Percentiles rank a stretch among this genome's conserved stretches.
Conservation (phyloP, 1,140 invertebrate species). For the Pteromalus puparum region DNA sequence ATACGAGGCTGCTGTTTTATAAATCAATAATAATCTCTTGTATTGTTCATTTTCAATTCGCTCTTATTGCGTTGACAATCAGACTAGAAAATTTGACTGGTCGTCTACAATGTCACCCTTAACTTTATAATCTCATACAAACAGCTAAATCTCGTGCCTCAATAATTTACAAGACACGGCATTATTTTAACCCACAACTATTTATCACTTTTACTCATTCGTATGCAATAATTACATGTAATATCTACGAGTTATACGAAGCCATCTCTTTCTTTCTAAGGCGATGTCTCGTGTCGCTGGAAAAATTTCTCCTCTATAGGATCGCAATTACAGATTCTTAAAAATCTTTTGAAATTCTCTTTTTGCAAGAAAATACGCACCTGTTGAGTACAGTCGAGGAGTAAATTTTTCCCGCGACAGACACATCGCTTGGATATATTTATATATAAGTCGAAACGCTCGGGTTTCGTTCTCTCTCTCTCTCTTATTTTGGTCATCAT, state of each 20-base stretch:
- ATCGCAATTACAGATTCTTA: background rate
- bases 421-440: background rate
- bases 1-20: background rate
- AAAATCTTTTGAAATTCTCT: constrained; percentile 32
- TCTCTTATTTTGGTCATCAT: constrained; percentile 1
- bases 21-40: background rate
- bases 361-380: background rate
- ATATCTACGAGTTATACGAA: constrained; percentile 58
- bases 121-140: constrained; percentile 10
- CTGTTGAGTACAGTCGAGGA: constrained; percentile 38
- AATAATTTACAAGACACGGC: background rate
- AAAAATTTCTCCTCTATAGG: constrained; percentile 2
- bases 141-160: background rate
- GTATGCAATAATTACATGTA: constrained; percentile 53
- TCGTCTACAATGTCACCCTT: constrained; percentile 18
- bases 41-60: no score
- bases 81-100: background rate
- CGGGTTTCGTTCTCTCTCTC: background rate
- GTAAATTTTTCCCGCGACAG: background rate
- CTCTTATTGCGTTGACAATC: background rate
- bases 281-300: constrained; percentile 45
- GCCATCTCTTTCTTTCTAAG: constrained; percentile 52
- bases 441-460: background rate
- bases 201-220: constrained; percentile 35
- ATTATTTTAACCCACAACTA: constrained; percentile 16